These are phyloP conservation scores for Phrynocephalus forsythii DNA, from an alignment of 2,797 vertebrate species.

Conservation along the genomic window DNA sequence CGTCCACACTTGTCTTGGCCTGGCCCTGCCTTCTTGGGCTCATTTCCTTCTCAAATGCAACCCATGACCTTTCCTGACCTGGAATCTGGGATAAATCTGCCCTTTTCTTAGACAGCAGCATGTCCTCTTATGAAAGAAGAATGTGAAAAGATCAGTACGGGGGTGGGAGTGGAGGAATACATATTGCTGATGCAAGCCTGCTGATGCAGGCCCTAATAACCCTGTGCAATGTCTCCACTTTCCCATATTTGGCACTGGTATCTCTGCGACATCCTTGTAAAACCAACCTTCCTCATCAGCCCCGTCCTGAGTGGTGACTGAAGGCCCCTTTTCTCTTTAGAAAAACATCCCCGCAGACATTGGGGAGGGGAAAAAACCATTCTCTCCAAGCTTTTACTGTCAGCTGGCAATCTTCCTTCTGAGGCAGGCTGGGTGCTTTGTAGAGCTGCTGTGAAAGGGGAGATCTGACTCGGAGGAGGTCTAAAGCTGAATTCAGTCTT, in stretches of 20 bases:
- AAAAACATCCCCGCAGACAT: not conserved
- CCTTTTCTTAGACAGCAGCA: not conserved
- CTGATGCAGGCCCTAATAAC: not conserved
- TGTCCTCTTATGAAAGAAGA: not conserved
- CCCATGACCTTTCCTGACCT: not conserved
- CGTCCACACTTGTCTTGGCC: not conserved
- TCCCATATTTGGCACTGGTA: not conserved
- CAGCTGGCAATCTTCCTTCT: conserved; percentile 5
- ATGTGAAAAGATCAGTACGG: not conserved
- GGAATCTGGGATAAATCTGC: not conserved
- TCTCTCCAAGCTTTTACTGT: conserved; percentile 15
- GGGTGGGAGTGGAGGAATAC: not conserved
- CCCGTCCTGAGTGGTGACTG: not conserved
- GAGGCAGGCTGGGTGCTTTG: conserved; percentile 1
- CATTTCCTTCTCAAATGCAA: not conserved
- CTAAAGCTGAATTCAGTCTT: conserved; percentile 53
- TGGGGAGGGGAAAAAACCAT: conserved; percentile 26
- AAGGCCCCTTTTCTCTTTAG: not conserved
- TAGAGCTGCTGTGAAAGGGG: conserved; percentile 27
- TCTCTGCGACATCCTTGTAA: not conserved
- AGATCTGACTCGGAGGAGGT: conserved; percentile 46
- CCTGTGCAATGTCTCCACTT: not conserved
- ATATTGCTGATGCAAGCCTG: not conserved
- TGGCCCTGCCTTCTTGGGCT: not conserved
- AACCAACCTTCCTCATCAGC: not conserved